These are phyloP conservation scores for Uria lomvia DNA, from an alignment of 2,113 vertebrate species.

Conservation along the genomic window DNA sequence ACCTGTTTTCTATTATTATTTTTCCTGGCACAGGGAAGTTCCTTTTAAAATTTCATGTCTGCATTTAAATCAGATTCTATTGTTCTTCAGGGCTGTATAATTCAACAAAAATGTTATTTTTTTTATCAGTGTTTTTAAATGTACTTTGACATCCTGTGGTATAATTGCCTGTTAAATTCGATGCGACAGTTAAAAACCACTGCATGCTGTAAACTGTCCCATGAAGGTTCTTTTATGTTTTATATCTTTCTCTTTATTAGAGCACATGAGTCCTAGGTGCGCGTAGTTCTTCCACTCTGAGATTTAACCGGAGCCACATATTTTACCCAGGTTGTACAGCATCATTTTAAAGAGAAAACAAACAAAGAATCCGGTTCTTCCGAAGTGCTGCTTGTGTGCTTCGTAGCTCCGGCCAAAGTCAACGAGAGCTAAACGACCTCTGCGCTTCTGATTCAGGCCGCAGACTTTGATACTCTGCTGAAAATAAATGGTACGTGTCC, in stretches of 20 bases:
- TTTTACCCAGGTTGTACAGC: neutral
- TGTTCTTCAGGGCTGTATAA: neutral
- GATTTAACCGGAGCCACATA: neutral
- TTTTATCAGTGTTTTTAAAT: neutral
- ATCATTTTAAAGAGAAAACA: neutral
- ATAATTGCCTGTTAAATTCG: neutral
- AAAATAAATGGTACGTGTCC: fast-evolving
- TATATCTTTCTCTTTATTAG: neutral
- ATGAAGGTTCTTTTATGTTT: neutral
- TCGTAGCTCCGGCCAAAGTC: neutral
- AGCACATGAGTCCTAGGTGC: neutral
- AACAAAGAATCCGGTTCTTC: neutral
- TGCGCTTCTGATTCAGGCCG: neutral
- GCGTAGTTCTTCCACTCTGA: neutral
- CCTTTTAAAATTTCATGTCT: neutral
- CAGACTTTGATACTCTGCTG: neutral
- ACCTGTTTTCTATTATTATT: neutral
- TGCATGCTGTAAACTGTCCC: neutral
- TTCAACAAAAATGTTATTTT: neutral
- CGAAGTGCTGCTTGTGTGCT: neutral
- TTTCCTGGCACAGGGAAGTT: neutral
- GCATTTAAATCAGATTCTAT: neutral
- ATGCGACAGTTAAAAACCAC: neutral
- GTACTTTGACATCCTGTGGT: neutral
- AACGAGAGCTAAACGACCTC: fast-evolving